Base-by-base conservation (phyloP, 1,140 invertebrate genomes). In the Dendrolimus kikuchii region DNA sequence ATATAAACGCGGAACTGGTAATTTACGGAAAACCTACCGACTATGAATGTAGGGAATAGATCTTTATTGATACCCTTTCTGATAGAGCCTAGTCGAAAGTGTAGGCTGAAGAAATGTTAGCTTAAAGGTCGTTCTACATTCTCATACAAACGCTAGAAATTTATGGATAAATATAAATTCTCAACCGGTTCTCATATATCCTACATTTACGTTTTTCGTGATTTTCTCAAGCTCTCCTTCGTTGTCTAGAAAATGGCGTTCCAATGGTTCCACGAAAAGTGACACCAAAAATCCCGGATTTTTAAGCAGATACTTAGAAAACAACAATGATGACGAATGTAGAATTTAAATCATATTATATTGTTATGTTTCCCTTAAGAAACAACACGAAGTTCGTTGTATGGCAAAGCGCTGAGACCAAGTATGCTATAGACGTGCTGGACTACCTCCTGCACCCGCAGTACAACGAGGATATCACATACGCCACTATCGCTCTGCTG, bases 301-400 rank as follows among this genome's bases (percentile, higher is more conserved):
- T 23, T 3, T 23, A 23, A 23, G 23, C 3, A 3, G 23, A 23
- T 23, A 23, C 23, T 23, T 2, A 23, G 23, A 23, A 23, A 23
- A 23, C 3, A 23, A 23, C 23, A 23, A 23, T 23, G 23, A 23
- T 23, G 1, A 47, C 3, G 4, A 47, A 7, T 7, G 36, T 5
- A 47, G n/a, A 46, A 23, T 5, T 46, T 46, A n/a, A 9, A 8
- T 10, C 6, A 46, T 10, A 5, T 49, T 38, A 46, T 43, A 38
- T 7, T 43, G 5, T 23, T 41, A 37, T 43, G 10, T 47, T 23
- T 42, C 7, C 6, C 50, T 41, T 7, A 51, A 77, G 77, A 36
- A 77, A 77, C 55, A 74, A 71, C 43, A 80, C 77, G 7, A 64
- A 71, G 41, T 68, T 77, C 53, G 67, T 80, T 39, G 44, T 71